Base-by-base conservation (phyloP, 2,113 vertebrate species). In the Erythrocercus mccallii region DNA sequence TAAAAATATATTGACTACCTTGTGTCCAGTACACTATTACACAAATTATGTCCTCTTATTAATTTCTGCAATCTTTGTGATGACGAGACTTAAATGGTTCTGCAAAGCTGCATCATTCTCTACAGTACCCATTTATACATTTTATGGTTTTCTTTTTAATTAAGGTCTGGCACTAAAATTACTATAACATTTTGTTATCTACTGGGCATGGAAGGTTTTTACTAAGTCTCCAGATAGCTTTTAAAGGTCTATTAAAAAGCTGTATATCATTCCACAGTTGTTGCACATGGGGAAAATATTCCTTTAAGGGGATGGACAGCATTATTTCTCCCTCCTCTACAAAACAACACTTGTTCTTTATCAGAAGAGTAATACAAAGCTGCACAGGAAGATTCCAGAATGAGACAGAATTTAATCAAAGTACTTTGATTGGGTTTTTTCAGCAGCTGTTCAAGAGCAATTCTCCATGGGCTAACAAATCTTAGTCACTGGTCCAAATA, bases 61-160 rank as follows among this genome's bases (percentile, higher is more conserved):
- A 95, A 94, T 92, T 95, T 93, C 64, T 58, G 38, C 74, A 91
- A 48, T 84, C 62, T 92, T 42, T 73, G 51, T 81, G 74, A 88
- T 77, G 61, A 92, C 88, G 64, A 89, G 48, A 53, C 60, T 96
- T 80, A 84, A 96, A 86, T 84, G 45, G 44, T 73, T 92, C 42
- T 9, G 62, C 64, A 87, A 97, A 86, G 31, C 90, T 88, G 44
- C 73, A 81, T 68, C 65, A 33, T 95, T 74, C 56, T 83, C 27
- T 70, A 51, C 45, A 71, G 53, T 45, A 15, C 44, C 70, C 86
- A 96, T 94, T 94, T 82, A 80, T 92, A 86, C 61, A 38, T 91
- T 95, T 93, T 91, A 95, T 92, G 85, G 71, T 84, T 94, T 96
- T 95, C 85, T 92, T 95, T 95, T 95, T 95, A 97, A 97, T 96